phyloP scores from a whole-genome alignment of 1,140 invertebrate genomes.

The Caerostris darwini region DNA sequence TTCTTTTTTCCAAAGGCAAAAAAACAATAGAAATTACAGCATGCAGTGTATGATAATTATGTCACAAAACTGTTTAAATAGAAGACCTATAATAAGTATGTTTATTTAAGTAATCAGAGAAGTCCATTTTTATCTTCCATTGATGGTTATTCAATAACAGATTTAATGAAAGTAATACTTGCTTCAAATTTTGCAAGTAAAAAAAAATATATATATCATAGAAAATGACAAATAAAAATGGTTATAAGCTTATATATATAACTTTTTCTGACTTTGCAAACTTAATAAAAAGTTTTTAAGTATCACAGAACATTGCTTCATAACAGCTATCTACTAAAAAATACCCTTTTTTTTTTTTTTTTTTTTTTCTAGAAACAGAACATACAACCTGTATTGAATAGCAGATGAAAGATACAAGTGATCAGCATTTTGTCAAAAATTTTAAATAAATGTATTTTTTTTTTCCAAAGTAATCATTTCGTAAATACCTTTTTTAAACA shows the following conservation, averaged over 20 bases:
- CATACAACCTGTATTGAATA: slow-evolving; percentile 68
- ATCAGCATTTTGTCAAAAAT: slow-evolving; percentile 8
- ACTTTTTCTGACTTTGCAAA: slow-evolving; percentile 60
- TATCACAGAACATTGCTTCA: slow-evolving; percentile 76
- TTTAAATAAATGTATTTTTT: slow-evolving; percentile 21
- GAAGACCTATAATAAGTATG: background rate
- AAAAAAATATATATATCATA: background rate
- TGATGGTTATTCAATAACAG: slow-evolving; percentile 4
- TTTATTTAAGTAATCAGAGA: slow-evolving; percentile 1
- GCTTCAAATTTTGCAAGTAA: background rate
- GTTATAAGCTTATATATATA: slow-evolving; percentile 60
- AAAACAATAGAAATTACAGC: slow-evolving; percentile 19
- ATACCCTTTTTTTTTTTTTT: slow-evolving; percentile 41
- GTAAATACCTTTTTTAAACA: no score
- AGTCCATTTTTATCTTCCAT: background rate
- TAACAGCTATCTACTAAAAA: slow-evolving; percentile 74
- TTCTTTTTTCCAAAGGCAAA: slow-evolving; percentile 34
- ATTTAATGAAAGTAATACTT: background rate
- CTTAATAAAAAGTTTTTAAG: slow-evolving; percentile 73
- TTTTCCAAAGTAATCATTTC: slow-evolving; percentile 7
- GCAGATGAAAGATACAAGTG: slow-evolving; percentile 19
- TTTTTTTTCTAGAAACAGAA: slow-evolving; percentile 48
- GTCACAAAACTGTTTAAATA: background rate
- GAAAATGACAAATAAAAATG: slow-evolving; percentile 34
- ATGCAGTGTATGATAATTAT: background rate